Conservation (phyloP, 1,140 invertebrate genomes). For the Portunus trituberculatus region DNA sequence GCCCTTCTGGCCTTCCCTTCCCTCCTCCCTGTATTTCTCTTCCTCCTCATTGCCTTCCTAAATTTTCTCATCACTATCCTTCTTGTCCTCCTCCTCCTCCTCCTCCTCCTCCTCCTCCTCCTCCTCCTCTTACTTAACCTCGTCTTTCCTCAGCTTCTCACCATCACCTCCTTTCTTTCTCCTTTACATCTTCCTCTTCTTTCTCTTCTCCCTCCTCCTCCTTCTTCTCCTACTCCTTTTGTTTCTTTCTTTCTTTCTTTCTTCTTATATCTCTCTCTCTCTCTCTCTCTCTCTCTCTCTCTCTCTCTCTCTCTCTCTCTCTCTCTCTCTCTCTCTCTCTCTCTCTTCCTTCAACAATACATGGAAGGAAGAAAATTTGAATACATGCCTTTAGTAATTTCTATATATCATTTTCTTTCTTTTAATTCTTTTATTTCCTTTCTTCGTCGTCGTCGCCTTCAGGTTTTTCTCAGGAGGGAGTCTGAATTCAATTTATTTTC, state of each 20-base stretch:
- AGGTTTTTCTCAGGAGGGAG: background rate
- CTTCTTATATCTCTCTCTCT: background rate
- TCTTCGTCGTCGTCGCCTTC: background rate
- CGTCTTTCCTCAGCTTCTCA: background rate
- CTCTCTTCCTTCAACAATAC: too few species aligned
- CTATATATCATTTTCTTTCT: too few species aligned
- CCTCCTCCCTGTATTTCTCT: background rate
- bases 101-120: background rate
- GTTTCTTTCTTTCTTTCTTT: background rate
- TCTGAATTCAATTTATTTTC: background rate
- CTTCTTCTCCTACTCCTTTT: too few species aligned
- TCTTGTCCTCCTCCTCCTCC: background rate
- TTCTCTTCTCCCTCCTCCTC: background rate
- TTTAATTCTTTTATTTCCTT: too few species aligned
- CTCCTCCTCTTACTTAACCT: background rate
- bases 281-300: too few species aligned
- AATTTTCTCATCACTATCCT: background rate
- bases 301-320: too few species aligned
- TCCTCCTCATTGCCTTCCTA: background rate
- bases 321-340: too few species aligned
- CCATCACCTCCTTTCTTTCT: background rate
- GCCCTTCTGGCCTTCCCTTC: background rate
- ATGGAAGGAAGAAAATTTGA: too few species aligned
- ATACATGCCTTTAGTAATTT: too few species aligned
- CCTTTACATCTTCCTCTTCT: background rate